Evolutionary conservation across 2,797 vertebrate genomes (phyloP).

Genomic region (Poecilia velifera): DNA sequence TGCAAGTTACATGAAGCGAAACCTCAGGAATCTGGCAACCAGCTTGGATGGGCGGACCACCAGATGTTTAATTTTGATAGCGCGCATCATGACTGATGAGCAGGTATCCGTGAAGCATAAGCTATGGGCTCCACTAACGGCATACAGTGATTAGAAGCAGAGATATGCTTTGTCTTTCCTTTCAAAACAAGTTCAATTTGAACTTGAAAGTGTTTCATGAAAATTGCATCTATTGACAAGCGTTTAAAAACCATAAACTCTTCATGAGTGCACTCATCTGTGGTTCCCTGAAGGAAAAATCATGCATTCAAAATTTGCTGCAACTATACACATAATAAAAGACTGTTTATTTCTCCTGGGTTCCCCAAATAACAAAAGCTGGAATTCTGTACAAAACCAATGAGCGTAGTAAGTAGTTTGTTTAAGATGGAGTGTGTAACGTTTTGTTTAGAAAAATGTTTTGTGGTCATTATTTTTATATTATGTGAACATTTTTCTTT

Average conservation of each 20-base stretch:
- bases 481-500: too few species aligned
- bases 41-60: slow-evolving; percentile 50
- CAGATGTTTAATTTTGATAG: slow-evolving; percentile 60
- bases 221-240: background rate
- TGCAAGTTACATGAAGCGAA: slow-evolving; percentile 41
- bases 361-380: too few species aligned
- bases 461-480: too few species aligned
- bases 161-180: slow-evolving; percentile 13
- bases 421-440: too few species aligned
- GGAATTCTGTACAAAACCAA: too few species aligned
- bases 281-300: background rate
- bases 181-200: slow-evolving; percentile 13
- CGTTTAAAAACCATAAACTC: background rate
- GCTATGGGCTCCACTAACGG: slow-evolving; percentile 23
- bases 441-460: too few species aligned
- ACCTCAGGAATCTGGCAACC: slow-evolving; percentile 46
- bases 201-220: background rate
- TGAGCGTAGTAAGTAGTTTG: too few species aligned
- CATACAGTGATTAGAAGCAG: slow-evolving; percentile 29
- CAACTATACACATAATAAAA: background rate
- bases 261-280: background rate
- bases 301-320: background rate
- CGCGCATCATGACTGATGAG: slow-evolving; percentile 54
- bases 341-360: background rate
- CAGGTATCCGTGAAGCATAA: slow-evolving; percentile 27